A percentile compares a stretch with the other conserved stretches of the same genome.
Conservation (phyloP, 2,888 invertebrate genomes). For the Trachelus tabidus region DNA sequence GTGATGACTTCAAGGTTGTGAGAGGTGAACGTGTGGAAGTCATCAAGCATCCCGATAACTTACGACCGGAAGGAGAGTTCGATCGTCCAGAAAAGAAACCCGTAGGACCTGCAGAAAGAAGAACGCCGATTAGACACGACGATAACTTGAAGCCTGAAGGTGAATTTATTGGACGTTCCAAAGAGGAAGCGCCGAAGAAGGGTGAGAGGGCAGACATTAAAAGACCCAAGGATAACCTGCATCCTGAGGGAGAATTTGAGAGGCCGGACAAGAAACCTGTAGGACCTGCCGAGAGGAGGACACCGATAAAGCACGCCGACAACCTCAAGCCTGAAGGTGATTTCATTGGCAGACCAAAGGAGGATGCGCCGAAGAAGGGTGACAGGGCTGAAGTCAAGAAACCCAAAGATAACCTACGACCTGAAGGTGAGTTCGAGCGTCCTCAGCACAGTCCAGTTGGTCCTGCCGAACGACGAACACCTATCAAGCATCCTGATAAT, state of each 20-base stretch:
- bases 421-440: constrained; percentile 70
- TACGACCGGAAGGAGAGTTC: constrained; percentile 65
- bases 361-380: constrained; percentile 55
- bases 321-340: constrained; percentile 68
- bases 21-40: constrained; percentile 70
- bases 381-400: constrained; percentile 59
- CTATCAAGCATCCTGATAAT: constrained; percentile 66
- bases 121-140: constrained; percentile 57
- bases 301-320: constrained; percentile 69
- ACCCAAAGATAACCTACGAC: constrained; percentile 62
- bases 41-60: constrained; percentile 69
- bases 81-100: constrained; percentile 56
- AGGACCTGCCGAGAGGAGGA: constrained; percentile 65
- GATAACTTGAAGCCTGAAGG: constrained; percentile 74
- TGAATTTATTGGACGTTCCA: constrained; percentile 62
- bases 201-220: constrained; percentile 41
- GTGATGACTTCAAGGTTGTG: constrained; percentile 70
- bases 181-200: constrained; percentile 67
- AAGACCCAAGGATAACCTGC: constrained; percentile 68
- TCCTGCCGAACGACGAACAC: constrained; percentile 66
- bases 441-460: constrained; percentile 70
- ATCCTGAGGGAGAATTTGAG: constrained; percentile 71
- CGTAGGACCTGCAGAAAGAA: constrained; percentile 49
- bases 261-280: constrained; percentile 62
- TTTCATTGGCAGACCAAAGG: constrained; percentile 67